Evolutionary conservation across 2,888 invertebrate species (phyloP).

Genomic region (Augochlorella aurata): DNA sequence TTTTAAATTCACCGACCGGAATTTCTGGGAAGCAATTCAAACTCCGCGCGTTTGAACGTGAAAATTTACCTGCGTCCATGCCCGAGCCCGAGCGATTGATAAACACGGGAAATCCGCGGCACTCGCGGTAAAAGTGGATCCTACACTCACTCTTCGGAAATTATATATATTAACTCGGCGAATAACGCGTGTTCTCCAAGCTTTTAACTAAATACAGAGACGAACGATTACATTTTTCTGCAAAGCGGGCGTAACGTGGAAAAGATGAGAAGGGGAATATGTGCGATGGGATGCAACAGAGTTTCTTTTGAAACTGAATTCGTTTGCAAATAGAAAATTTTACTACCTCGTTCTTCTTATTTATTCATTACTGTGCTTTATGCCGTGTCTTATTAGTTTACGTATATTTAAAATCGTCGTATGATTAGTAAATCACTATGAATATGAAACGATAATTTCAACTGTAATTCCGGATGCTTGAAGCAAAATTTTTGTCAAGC

Average conservation of each 20-base stretch:
- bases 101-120: not conserved
- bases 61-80: not conserved
- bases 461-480: no score
- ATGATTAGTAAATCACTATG: no score
- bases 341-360: no score
- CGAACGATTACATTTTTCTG: not conserved
- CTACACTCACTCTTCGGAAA: not conserved
- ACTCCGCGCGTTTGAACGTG: not conserved
- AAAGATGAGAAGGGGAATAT: not conserved
- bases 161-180: not conserved
- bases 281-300: not conserved
- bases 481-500: no score
- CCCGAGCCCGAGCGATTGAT: not conserved
- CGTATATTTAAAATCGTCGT: no score
- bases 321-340: no score
- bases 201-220: not conserved
- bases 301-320: no score
- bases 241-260: not conserved
- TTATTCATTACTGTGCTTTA: no score
- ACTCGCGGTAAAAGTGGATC: not conserved
- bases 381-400: no score
- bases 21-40: not conserved
- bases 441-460: no score
- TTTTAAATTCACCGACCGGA: constrained; percentile 10
- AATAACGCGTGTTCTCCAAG: not conserved